A percentile compares a stretch with the other conserved stretches of the same genome.
Conservation (phyloP, 2,113 vertebrate species). For the Phalacrocorax pelagicus region DNA sequence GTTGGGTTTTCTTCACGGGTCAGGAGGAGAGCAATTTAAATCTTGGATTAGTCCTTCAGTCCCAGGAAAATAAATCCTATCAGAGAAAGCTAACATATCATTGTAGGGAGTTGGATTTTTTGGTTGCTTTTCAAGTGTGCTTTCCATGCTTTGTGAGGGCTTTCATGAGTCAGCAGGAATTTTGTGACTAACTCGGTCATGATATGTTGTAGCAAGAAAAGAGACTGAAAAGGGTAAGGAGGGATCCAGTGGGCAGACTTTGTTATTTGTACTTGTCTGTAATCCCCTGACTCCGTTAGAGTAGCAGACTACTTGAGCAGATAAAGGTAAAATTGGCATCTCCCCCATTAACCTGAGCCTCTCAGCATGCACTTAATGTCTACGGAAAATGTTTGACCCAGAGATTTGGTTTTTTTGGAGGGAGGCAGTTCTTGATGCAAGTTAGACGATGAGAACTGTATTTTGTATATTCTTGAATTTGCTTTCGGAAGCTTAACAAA, state of each 20-base stretch:
- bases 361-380: background rate
- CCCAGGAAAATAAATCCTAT: background rate
- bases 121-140: background rate
- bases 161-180: background rate
- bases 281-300: background rate
- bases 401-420: background rate
- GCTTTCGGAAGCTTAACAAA: background rate
- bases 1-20: background rate
- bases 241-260: background rate
- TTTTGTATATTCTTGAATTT: background rate
- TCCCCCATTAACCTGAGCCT: background rate
- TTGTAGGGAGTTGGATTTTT: background rate
- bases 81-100: background rate
- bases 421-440: background rate
- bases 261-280: background rate
- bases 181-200: background rate
- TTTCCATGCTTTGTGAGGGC: background rate
- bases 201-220: background rate
- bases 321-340: background rate
- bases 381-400: background rate
- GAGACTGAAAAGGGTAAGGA: background rate
- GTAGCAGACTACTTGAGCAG: background rate
- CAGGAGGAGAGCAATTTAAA: background rate
- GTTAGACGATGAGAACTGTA: background rate
- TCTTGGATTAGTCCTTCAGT: background rate